Evolutionary conservation across 1,140 invertebrate species (phyloP).

Genomic region (Drosophila malerkotliana): DNA sequence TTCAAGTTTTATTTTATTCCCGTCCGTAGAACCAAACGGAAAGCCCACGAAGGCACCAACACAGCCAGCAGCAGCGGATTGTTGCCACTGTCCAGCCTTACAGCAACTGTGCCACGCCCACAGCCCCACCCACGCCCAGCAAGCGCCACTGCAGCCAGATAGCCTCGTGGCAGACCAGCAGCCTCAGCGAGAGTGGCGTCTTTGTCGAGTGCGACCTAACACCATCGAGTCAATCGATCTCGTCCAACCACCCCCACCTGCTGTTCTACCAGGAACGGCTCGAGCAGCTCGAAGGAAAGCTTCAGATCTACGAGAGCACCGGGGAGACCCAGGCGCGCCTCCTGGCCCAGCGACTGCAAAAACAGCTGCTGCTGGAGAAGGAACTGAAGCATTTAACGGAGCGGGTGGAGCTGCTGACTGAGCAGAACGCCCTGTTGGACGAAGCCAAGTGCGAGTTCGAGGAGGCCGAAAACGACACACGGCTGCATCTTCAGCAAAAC

Average conservation of each 20-base stretch:
- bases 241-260: conserved; percentile 84
- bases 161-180: conserved; percentile 71
- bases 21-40: conserved; percentile 3
- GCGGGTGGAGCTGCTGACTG: conserved; percentile 85
- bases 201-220: conserved; percentile 85
- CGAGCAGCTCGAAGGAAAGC: conserved; percentile 86
- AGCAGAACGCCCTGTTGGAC: conserved; percentile 86
- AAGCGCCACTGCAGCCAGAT: conserved; percentile 45
- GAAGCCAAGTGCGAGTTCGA: conserved; percentile 88
- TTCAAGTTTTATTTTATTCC: conserved; percentile 53
- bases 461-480: conserved; percentile 89
- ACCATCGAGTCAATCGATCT: conserved; percentile 81
- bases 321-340: conserved; percentile 86
- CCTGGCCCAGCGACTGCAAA: conserved; percentile 86
- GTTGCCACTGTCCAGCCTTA: conserved; percentile 82
- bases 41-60: conserved; percentile 17
- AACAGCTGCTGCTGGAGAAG: conserved; percentile 85
- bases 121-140: conserved; percentile 56
- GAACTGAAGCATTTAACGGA: conserved; percentile 85
- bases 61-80: conserved; percentile 63
- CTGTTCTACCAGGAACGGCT: conserved; percentile 86
- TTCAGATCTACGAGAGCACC: conserved; percentile 86
- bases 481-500: conserved; percentile 87
- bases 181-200: conserved; percentile 88
- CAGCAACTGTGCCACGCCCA: conserved; percentile 70